phyloP scores from a whole-genome alignment of 2,888 invertebrate species.

The Polietes domitor region DNA sequence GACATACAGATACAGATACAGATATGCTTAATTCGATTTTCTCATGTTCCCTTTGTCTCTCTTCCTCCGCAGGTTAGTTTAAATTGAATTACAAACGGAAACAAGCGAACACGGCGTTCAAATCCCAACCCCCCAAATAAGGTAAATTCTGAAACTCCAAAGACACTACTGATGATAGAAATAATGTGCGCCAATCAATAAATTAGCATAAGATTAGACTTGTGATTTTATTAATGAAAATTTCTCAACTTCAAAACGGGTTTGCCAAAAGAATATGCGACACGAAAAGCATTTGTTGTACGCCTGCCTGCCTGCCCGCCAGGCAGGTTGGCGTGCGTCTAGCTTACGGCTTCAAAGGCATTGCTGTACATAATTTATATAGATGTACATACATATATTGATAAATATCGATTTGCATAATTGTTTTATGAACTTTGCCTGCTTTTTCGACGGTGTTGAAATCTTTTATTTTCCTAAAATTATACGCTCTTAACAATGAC shows the following conservation, averaged over 20 bases:
- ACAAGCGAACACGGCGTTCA: background rate
- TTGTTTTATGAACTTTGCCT: background rate
- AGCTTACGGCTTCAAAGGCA: background rate
- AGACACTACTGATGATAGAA: background rate
- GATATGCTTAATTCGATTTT: background rate
- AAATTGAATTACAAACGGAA: background rate
- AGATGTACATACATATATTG: no score
- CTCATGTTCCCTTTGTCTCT: background rate
- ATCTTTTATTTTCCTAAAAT: background rate
- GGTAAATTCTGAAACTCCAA: background rate
- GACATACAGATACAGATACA: no score
- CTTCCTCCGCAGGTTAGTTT: background rate
- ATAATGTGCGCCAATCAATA: background rate
- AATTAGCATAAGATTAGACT: background rate
- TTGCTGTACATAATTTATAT: background rate
- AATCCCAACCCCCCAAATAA: background rate
- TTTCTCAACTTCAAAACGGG: background rate
- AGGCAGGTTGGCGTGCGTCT: background rate
- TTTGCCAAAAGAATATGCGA: background rate
- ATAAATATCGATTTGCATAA: background rate
- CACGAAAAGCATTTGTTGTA: background rate
- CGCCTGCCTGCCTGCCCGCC: no score
- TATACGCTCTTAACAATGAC: no score
- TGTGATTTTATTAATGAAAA: slow-evolving; percentile 13
- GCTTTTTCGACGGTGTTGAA: background rate